Evolutionary conservation across 2,797 vertebrate genomes (phyloP).

Genomic region (Discoglossus pictus): DNA sequence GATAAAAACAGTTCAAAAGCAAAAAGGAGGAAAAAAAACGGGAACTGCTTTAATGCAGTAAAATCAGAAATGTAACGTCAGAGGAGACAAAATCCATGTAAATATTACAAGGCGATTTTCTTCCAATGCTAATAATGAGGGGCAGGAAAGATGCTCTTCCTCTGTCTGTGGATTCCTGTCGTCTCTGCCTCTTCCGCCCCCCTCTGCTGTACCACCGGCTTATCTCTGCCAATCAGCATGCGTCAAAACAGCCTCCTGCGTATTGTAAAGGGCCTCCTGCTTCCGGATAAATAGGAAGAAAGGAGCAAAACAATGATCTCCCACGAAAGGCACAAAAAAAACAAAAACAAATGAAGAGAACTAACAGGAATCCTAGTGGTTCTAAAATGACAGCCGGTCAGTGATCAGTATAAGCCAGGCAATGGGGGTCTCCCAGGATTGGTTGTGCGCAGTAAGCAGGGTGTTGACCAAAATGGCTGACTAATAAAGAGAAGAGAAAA

Average conservation of each 20-base stretch:
- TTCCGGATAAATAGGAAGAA: constrained; percentile 33
- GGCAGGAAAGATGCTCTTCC: constrained; percentile 66
- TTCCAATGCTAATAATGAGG: no score
- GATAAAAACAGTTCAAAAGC: background rate
- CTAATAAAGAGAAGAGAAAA: constrained; percentile 80
- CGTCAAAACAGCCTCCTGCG: constrained; percentile 45
- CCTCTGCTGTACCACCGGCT: constrained; percentile 59
- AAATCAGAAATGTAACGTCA: background rate
- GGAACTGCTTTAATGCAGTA: constrained; percentile 10
- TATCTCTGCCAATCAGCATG: constrained; percentile 53
- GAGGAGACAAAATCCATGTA: no score
- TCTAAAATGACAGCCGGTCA: constrained; percentile 23
- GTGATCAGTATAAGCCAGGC: constrained; percentile 22
- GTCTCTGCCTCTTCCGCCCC: constrained; percentile 58
- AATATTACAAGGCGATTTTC: no score
- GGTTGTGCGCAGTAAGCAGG: constrained; percentile 80
- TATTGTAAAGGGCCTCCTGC: constrained; percentile 53
- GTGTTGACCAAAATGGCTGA: constrained; percentile 99
- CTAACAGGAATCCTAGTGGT: constrained; percentile 45
- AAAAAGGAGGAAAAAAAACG: background rate
- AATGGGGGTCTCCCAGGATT: constrained; percentile 67
- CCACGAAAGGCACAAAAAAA: constrained; percentile 39
- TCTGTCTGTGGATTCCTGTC: constrained; percentile 49
- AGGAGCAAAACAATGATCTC: constrained; percentile 56
- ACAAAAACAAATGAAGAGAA: constrained; percentile 43